Evolutionary conservation across 2,113 vertebrate species (phyloP).

Genomic region (Loxodonta africana): DNA sequence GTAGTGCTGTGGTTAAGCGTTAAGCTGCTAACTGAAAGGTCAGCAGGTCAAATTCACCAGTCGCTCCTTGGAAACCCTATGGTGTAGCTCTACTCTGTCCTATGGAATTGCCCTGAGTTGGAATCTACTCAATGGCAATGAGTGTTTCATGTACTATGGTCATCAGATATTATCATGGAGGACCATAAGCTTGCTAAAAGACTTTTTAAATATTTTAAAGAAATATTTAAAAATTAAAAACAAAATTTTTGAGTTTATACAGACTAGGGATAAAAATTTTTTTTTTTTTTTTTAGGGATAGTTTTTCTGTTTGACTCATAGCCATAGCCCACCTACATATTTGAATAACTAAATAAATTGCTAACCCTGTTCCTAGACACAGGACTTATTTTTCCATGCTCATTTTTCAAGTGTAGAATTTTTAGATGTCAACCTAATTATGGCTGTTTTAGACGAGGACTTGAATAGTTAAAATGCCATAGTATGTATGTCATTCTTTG

Average conservation of each 20-base stretch:
- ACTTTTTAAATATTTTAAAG: too few relatives aligned
- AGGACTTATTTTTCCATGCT: background rate
- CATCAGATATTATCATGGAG: background rate
- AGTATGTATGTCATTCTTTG: background rate
- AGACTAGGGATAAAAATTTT: background rate
- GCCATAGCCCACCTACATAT: background rate
- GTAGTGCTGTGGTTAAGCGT: background rate
- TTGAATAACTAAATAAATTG: conserved; percentile 3
- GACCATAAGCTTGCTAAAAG: background rate
- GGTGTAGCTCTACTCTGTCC: too few relatives aligned
- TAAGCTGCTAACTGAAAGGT: background rate
- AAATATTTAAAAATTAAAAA: background rate
- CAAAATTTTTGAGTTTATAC: background rate
- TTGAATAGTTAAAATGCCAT: background rate
- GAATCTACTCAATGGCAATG: too few relatives aligned
- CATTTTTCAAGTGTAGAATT: background rate
- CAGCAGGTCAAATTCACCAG: too few relatives aligned
- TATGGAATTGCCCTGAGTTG: too few relatives aligned
- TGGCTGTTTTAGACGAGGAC: background rate
- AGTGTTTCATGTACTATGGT: background rate
- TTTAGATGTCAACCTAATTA: background rate
- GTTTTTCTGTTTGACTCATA: background rate
- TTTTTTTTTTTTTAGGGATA: too few relatives aligned
- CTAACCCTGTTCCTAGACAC: background rate
- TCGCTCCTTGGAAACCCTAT: too few relatives aligned